Conservation (phyloP, 2,113 vertebrate species). For the Istiophorus platypterus region DNA sequence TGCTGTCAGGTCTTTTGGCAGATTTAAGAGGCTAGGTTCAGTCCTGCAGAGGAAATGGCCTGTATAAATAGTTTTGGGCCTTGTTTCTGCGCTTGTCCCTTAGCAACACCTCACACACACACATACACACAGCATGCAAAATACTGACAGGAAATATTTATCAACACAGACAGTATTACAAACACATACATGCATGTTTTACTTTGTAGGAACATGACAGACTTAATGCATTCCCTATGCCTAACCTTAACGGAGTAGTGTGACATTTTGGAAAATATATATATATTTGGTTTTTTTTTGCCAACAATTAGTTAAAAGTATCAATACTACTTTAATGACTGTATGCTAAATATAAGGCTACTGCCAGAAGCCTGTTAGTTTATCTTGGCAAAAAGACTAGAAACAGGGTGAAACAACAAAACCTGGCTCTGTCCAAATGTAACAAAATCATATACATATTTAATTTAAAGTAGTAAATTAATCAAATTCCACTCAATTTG, state of each 20-base stretch:
- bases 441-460: background rate
- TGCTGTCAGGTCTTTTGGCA: constrained; percentile 19
- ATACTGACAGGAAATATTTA: background rate
- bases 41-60: constrained; percentile 56
- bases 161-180: background rate
- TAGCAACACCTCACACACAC: constrained; percentile 42
- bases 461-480: background rate
- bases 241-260: background rate
- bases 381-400: background rate
- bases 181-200: background rate
- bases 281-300: no score
- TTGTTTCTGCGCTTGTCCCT: constrained; percentile 30
- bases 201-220: background rate
- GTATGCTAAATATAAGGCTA: background rate
- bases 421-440: background rate
- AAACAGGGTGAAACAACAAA: background rate
- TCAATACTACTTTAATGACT: background rate
- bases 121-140: constrained; percentile 3
- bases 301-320: background rate
- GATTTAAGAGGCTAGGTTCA: constrained; percentile 38
- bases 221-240: background rate
- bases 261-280: background rate
- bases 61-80: constrained; percentile 60
- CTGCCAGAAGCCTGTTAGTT: background rate
- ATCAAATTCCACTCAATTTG: background rate